Evolutionary conservation across 2,888 invertebrate genomes (phyloP).

Genomic region (Drosophila birchii): DNA sequence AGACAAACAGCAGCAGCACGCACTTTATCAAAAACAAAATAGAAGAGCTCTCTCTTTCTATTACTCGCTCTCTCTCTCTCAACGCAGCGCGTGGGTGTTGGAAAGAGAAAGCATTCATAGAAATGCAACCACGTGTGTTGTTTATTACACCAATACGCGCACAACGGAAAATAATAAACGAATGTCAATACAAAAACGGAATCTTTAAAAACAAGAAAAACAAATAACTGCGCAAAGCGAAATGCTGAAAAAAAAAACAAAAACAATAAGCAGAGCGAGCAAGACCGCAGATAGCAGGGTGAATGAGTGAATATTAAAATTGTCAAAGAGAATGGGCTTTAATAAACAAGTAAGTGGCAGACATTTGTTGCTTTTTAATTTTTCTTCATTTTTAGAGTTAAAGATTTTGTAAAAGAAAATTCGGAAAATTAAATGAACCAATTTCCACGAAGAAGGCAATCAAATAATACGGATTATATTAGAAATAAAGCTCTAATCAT

Average conservation of each 20-base stretch:
- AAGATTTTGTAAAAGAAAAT: neutral
- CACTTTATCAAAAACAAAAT: conserved; percentile 53
- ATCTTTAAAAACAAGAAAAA: conserved; percentile 78
- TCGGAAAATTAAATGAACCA: neutral
- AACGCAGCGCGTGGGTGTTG: conserved; percentile 17
- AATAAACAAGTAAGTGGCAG: conserved; percentile 13
- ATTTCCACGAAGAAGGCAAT: no score
- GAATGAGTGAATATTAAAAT: conserved; percentile 15
- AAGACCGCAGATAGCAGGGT: conserved; percentile 3
- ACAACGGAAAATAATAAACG: conserved; percentile 54
- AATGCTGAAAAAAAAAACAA: conserved; percentile 71
- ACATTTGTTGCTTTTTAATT: conserved; percentile 8
- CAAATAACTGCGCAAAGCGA: conserved; percentile 72
- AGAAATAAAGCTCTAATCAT: neutral
- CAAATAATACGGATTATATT: no score
- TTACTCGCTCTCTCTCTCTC: neutral
- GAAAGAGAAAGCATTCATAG: conserved; percentile 35
- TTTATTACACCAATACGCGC: conserved; percentile 53
- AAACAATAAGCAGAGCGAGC: conserved; percentile 29
- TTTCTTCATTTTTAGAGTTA: neutral
- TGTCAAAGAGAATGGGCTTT: conserved; percentile 13
- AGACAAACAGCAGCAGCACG: conserved; percentile 42
- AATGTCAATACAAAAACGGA: conserved; percentile 73
- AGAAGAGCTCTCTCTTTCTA: conserved; percentile 17
- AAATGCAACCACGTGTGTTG: conserved; percentile 79